Percentiles rank a stretch among this genome's conserved stretches.
Conservation (phyloP, 2,113 vertebrate genomes). For the Xiphorhynchus elegans region DNA sequence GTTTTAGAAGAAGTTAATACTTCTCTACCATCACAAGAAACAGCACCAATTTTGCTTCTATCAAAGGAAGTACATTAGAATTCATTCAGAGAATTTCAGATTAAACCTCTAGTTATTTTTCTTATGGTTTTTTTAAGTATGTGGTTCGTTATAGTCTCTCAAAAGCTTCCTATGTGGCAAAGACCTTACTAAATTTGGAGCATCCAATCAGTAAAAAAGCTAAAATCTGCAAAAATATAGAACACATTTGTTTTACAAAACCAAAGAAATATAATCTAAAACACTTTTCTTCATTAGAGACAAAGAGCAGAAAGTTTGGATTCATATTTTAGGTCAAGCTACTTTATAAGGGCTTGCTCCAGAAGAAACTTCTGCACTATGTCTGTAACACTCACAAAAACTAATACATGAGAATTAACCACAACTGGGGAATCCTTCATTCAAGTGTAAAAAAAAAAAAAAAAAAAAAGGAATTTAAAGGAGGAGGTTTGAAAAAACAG, state of each 20-base stretch:
- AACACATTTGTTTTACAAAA: constrained; percentile 80
- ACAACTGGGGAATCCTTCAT: constrained; percentile 58
- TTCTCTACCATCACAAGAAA: constrained; percentile 66
- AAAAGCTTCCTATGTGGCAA: constrained; percentile 67
- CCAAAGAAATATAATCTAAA: constrained; percentile 71
- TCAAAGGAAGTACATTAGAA: constrained; percentile 77
- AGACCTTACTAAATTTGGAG: constrained; percentile 74
- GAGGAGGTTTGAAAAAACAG: not conserved
- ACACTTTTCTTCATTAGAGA: constrained; percentile 68
- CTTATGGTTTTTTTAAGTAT: not conserved
- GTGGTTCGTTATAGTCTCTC: constrained; percentile 61
- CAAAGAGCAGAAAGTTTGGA: constrained; percentile 71
- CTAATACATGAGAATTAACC: constrained; percentile 59
- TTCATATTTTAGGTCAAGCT: constrained; percentile 69
- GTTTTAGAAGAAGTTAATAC: constrained; percentile 85
- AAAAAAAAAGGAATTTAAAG: not conserved
- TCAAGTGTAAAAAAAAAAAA: constrained; percentile 28
- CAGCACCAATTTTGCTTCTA: constrained; percentile 75
- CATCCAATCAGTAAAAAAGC: constrained; percentile 80
- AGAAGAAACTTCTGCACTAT: constrained; percentile 68
- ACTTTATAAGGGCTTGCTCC: constrained; percentile 66
- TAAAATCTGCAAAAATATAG: constrained; percentile 82
- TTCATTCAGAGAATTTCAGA: constrained; percentile 71
- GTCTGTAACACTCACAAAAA: constrained; percentile 69
- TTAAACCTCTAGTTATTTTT: constrained; percentile 62